Percentiles rank a stretch among this genome's conserved stretches.
Evolutionary conservation across 2,888 invertebrate genomes (phyloP).

Genomic region (Geotrupes spiniger): DNA sequence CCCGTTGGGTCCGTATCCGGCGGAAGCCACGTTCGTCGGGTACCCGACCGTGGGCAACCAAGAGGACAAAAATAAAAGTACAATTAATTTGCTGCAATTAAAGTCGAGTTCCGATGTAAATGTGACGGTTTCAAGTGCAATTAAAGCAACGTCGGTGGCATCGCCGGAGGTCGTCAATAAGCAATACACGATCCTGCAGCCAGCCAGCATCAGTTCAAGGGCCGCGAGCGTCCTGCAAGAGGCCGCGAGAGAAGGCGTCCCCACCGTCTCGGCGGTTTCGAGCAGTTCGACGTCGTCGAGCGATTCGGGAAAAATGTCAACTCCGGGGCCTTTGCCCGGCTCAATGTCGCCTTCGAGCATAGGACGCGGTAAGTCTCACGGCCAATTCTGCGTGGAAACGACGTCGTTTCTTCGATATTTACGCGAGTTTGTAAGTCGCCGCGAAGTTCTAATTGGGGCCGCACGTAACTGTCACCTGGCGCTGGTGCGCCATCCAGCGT

Average conservation of each 20-base stretch:
- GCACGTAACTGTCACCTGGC: constrained; percentile 47
- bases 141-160: constrained; percentile 35
- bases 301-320: constrained; percentile 35
- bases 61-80: constrained; percentile 51
- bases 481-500: constrained; percentile 40
- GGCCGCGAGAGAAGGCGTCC: constrained; percentile 61
- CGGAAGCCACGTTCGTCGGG: constrained; percentile 73
- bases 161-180: constrained; percentile 59
- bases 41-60: constrained; percentile 52
- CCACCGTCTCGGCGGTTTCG: constrained; percentile 58
- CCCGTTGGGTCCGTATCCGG: constrained; percentile 60
- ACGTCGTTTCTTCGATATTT: constrained; percentile 5
- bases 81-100: constrained; percentile 50
- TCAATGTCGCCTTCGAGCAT: constrained; percentile 73
- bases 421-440: constrained; percentile 21
- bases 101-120: constrained; percentile 34
- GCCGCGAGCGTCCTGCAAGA: constrained; percentile 82
- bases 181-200: constrained; percentile 85
- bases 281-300: constrained; percentile 40
- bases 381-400: not conserved
- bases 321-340: constrained; percentile 42
- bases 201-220: constrained; percentile 75
- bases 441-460: constrained; percentile 37
- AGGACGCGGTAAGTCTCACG: constrained; percentile 67
- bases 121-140: constrained; percentile 12